Evolutionary conservation across 2,888 invertebrate species (phyloP), one percentile per base, ranked within the genome.

Genomic region (Allophyes oxyacanthae): DNA sequence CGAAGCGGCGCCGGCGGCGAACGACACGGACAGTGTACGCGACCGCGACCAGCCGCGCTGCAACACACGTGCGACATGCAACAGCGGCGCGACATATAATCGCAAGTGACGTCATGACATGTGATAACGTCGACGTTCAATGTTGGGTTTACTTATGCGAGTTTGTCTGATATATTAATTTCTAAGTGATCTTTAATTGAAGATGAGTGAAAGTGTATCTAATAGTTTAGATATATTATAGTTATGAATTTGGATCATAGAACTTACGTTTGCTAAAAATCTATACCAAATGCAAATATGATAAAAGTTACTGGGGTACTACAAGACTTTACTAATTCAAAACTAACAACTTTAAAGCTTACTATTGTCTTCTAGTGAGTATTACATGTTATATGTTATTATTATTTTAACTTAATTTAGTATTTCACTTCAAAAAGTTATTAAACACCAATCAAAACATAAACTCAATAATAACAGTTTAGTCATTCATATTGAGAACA

Each of bases 41-140:
- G 98, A 97, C 64, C 98, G 95, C 30, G 98, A 97, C 98, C 98
- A 98, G 66, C 97, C 96, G 80, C 96, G 95, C 88, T 96, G 95
- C 75, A 94, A 94, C 92, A 91, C 80, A 88, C 89, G 87, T 86
- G 87, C 87, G 71, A 83, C 86, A 88, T 86, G 87, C 87, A 81
- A 80, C 70, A 77, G 78, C 81, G 72, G 75, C 76, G 79, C 79
- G 69, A 74, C 57, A 64, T 42, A 55, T 45, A 43, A 63, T 71
- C 70, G 72, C 69, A 56, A 42, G 65, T 61, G 54, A 14, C 4
- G 30, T 3, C 25, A 59, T 61, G 49, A 43, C 41, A 15, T 51
- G 36, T 45, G 28, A 26, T 33, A 56, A n/a, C 43, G 40, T 38
- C 13, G 15, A 40, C 33, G 15, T 42, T 48, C 13, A 14, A 26